Conservation (phyloP, 2,113 vertebrate genomes). For the Phainopepla nitens region DNA sequence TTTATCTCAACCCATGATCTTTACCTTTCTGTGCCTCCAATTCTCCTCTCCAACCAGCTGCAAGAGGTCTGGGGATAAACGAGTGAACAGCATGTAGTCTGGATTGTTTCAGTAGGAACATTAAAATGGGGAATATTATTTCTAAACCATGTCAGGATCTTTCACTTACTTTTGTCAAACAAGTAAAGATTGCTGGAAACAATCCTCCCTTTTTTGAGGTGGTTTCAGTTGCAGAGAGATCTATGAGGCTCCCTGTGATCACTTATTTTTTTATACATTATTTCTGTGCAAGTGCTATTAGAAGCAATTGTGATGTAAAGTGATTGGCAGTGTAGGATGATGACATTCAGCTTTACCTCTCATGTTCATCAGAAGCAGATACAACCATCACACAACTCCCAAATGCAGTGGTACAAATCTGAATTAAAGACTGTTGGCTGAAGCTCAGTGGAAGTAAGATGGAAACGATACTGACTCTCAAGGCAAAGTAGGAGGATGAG, state of each 20-base stretch:
- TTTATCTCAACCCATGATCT: neutral
- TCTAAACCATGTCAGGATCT: neutral
- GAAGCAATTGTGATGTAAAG: slow-evolving; percentile 31
- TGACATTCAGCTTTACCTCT: slow-evolving; percentile 46
- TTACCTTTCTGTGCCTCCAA: neutral
- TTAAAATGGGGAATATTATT: neutral
- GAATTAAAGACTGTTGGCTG: slow-evolving; percentile 40
- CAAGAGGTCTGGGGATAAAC: neutral
- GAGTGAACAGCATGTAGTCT: neutral
- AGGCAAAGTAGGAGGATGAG: slow-evolving; percentile 30
- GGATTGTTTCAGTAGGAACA: neutral
- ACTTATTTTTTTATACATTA: neutral
- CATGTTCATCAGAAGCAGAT: slow-evolving; percentile 51
- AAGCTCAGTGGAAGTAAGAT: slow-evolving; percentile 29
- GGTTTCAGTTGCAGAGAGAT: neutral
- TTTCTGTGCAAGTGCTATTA: slow-evolving; percentile 3
- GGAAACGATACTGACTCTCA: slow-evolving; percentile 32
- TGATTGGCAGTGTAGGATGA: slow-evolving; percentile 16
- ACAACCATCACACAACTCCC: slow-evolving; percentile 25
- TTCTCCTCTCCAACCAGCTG: neutral
- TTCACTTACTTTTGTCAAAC: neutral
- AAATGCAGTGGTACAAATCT: neutral
- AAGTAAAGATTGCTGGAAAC: neutral
- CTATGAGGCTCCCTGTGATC: neutral
- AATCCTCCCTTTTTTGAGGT: neutral